These are phyloP conservation scores for Limosa lapponica DNA, from an alignment of 2,797 vertebrate genomes.

Conservation along the genomic window DNA sequence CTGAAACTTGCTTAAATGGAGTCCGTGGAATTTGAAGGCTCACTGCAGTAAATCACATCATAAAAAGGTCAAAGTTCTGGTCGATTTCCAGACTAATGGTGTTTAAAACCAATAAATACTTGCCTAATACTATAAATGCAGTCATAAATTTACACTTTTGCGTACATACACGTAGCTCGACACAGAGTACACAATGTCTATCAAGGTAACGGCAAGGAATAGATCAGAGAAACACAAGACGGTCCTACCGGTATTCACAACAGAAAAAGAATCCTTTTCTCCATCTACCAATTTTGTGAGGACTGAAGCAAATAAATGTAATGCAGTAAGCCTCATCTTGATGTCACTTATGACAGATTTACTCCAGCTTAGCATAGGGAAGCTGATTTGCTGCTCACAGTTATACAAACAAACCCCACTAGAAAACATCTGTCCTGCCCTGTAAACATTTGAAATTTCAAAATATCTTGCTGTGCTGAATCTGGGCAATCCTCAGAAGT, in stretches of 20 bases:
- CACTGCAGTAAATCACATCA: constrained; percentile 76
- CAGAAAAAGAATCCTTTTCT: neutral
- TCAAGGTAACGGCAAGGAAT: neutral
- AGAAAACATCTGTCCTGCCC: neutral
- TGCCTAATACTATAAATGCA: constrained; percentile 76
- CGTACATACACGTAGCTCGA: neutral
- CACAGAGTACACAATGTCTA: neutral
- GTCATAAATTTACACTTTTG: constrained; percentile 75
- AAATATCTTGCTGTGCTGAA: neutral
- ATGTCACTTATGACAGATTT: neutral
- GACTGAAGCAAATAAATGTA: neutral
- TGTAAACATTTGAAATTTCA: neutral
- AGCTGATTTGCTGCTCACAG: neutral
- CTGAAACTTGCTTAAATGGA: constrained; percentile 63
- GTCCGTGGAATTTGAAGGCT: constrained; percentile 73
- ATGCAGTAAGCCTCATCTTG: neutral
- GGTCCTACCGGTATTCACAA: neutral
- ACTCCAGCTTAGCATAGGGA: neutral
- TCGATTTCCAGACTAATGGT: constrained; percentile 79
- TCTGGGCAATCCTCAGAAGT: neutral
- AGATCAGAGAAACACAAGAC: neutral
- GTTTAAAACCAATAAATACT: constrained; percentile 80
- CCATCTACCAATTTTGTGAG: neutral
- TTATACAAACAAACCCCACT: neutral
- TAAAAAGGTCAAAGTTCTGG: constrained; percentile 80